A percentile compares a stretch with the other conserved stretches of the same genome.
phyloP scores from a whole-genome alignment of 2,888 invertebrate genomes.

The Syrista parreyssii region DNA sequence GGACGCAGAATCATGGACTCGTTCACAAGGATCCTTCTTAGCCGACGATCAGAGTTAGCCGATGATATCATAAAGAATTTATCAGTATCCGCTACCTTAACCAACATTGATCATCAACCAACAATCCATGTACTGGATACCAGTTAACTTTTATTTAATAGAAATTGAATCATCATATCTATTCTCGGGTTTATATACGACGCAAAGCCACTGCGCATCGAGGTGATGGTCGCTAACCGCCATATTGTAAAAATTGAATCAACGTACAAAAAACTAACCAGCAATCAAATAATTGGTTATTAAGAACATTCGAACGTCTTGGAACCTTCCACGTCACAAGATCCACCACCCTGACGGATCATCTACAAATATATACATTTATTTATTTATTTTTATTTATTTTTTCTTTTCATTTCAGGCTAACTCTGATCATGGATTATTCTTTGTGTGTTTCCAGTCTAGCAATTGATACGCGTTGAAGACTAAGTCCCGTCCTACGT shows the following conservation, averaged over 20 bases:
- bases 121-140: not conserved
- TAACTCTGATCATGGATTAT: conserved; percentile 22
- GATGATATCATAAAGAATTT: not conserved
- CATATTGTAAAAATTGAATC: not conserved
- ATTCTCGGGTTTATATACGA: too few species aligned
- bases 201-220: not conserved
- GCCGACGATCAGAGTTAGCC: conserved; percentile 14
- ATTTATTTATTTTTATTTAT: conserved; percentile 4
- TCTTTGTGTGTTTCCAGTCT: conserved; percentile 24
- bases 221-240: not conserved
- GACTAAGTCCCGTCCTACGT: conserved; percentile 22
- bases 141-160: not conserved
- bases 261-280: not conserved
- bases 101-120: not conserved
- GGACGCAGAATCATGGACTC: not conserved
- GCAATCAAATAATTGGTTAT: not conserved
- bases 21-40: not conserved
- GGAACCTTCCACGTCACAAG: not conserved
- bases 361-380: not conserved
- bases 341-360: not conserved
- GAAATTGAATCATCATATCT: not conserved
- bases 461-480: conserved; percentile 23
- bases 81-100: not conserved
- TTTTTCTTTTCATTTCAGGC: conserved; percentile 7
- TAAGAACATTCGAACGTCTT: not conserved